Base-by-base conservation (phyloP, 2,797 vertebrate species). In the Mycteria americana region DNA sequence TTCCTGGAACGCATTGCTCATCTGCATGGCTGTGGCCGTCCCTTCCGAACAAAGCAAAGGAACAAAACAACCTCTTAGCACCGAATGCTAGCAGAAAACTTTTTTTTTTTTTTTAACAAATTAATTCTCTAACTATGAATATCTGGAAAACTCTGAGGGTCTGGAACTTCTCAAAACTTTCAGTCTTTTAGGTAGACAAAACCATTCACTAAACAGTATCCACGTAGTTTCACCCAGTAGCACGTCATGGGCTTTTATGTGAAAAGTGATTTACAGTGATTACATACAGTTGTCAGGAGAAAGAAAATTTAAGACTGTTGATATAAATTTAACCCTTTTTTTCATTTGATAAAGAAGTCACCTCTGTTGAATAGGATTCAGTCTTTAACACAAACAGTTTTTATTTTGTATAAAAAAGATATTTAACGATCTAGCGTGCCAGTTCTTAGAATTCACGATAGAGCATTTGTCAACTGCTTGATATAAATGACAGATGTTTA, bases 401-500 rank as follows among this genome's bases (percentile, higher is more conserved):
- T 94, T 88, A 76, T 85, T 95, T 95, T 91, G 81, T 95, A 65
- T 95, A 79, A 83, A 95, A 97, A 97, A 74, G 75, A 77, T 90
- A 92, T 70, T 93, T 97, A 97, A 92, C 54, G 21, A 95, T 91
- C 89, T 57, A 93, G 37, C 63, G 65, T 82, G 74, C 88, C 76
- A 69, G 64, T 83, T 93, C 91, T 86, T 95, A 95, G 95, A 96
- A 94, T 95, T 95, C 92, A 96, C 4, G 81, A 76, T 41, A 89
- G 92, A 89, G 75, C 96, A 85, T 96, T 97, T 97, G 97, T 98
- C 97, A 97, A 94, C 81, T 78, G 81, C 89, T 97, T 97, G 97
- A 98, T 97, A 94, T 96, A 98, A 97, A 97, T 97, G 98, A 98
- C 98, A 98, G 97, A 98, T 98, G 98, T 98, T 98, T 97, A 96